These are phyloP conservation scores for Bradypodion ventrale DNA, from an alignment of 2,797 vertebrate genomes.

Conservation along the genomic window DNA sequence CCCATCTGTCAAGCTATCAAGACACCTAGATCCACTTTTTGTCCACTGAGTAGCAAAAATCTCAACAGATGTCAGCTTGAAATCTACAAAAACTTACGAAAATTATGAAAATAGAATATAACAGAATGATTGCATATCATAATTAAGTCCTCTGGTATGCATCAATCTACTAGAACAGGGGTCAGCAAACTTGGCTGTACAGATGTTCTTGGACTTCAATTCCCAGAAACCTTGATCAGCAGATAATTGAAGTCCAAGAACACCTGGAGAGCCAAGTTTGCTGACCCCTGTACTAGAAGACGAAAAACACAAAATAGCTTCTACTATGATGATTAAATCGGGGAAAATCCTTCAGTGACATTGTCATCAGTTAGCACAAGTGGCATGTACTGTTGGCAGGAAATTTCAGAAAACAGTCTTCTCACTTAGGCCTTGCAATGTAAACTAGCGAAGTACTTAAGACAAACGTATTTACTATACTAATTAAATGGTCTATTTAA, in stretches of 20 bases:
- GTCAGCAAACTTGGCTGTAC: no score
- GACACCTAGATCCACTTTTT: not conserved
- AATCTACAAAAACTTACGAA: not conserved
- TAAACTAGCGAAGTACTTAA: conserved; percentile 68
- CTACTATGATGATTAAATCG: not conserved
- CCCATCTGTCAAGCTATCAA: not conserved
- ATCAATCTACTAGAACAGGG: not conserved
- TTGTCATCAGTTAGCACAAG: not conserved
- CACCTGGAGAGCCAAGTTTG: no score
- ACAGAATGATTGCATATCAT: not conserved
- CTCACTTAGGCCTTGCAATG: conserved; percentile 55
- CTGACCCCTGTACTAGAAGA: no score
- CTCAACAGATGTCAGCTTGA: not conserved
- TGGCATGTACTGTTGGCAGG: conserved; percentile 7
- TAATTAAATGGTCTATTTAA: conserved; percentile 80
- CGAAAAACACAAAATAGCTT: not conserved
- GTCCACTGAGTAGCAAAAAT: not conserved
- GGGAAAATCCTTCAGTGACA: not conserved
- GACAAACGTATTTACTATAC: conserved; percentile 77
- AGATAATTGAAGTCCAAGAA: no score
- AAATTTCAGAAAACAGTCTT: conserved; percentile 52
- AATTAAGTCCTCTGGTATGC: not conserved
- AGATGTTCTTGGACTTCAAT: no score
- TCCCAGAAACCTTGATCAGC: no score
- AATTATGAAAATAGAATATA: not conserved